These are phyloP conservation scores for Muntiacus muntjak DNA, from an alignment of 2,113 vertebrate species.

Conservation along the genomic window DNA sequence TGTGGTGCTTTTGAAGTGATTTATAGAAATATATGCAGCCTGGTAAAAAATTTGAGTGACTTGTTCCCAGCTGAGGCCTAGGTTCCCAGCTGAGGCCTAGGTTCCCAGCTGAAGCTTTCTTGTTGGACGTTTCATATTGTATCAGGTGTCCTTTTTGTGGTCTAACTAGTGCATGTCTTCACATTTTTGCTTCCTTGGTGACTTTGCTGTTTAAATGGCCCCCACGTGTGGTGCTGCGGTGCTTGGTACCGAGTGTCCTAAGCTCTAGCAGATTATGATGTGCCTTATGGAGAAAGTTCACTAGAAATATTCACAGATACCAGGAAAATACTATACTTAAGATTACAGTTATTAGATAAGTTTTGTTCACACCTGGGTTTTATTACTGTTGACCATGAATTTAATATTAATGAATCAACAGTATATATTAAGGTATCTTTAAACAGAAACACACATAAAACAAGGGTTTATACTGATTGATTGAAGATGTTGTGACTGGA, in stretches of 20 bases:
- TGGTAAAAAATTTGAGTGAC: background rate
- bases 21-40: background rate
- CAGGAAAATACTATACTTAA: background rate
- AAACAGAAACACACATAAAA: conserved; percentile 36
- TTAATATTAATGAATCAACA: background rate
- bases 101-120: background rate
- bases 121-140: background rate
- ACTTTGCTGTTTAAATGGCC: background rate
- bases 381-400: background rate
- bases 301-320: background rate
- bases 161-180: background rate
- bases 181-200: background rate
- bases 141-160: background rate
- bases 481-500: conserved; percentile 48
- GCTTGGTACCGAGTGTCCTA: background rate
- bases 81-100: background rate
- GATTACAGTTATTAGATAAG: background rate
- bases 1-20: background rate
- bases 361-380: background rate
- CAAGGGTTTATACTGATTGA: background rate
- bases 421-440: background rate
- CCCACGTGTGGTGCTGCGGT: background rate
- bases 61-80: background rate
- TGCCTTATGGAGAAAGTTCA: background rate
- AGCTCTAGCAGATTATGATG: background rate